Base-by-base conservation (phyloP, 2,888 invertebrate genomes). In the Torymus texanus region DNA sequence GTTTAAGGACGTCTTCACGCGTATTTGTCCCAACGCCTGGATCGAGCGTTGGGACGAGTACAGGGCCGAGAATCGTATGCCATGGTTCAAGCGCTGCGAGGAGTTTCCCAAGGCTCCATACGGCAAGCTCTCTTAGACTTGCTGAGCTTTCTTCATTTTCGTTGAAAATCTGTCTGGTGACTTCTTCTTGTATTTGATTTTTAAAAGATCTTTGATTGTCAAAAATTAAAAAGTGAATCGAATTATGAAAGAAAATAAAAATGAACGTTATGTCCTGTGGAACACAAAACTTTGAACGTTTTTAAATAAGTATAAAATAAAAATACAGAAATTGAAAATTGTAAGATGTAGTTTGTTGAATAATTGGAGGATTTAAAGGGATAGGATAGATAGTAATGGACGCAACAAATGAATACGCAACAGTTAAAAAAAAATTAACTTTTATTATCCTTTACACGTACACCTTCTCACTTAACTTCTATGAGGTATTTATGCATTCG, bases 21-120 rank as follows among this genome's bases (percentile, higher is more conserved):
- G 84, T 0, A 83, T 88, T 63, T 90, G 90, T 71, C 89, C 89
- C 0, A 84, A 55, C 0, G 72, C 66, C 0, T 90, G 88, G 89
- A 82, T 89, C 11, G 65, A 78, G n/a, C 73, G 78, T 0, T 90
- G 88, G 87, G 87, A 90, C 16, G 82, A 84, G 8, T 83, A 82
- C 41, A 83, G 87, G 72, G 18, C n/a, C 0, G 82, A 83, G 18
- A 85, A 84, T 14, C 81, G 83, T 61, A 84, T 89, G 59, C 78
- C 85, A 2, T 88, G 87, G 87, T 82, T 83, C 2, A 85, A 83
- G 41, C 41, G 41, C 41, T 41, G 41, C 41, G 41, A 41, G 5
- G 41, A 41, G 8, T 78, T 78, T 73, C 59, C 67, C 3, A 63
- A 78, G 21, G 80, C 67, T 41, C 73, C 74, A 13, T 67, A 78